phyloP scores from a whole-genome alignment of 92 coral and sea anemone genomes.

The Paragorgia papillata region DNA sequence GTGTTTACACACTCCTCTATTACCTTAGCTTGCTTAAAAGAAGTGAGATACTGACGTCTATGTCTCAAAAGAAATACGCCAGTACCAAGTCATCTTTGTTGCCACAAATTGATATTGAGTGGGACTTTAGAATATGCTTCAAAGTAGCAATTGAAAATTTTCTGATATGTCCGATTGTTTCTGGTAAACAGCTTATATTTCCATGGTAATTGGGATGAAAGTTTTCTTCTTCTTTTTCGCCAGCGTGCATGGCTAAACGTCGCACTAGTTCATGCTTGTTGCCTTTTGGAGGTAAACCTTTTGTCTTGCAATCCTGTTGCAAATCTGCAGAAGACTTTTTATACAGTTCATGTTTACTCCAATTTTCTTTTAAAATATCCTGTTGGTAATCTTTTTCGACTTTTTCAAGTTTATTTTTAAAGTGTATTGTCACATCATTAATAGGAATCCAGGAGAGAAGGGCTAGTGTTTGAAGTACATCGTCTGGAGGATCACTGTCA shows the following conservation, averaged over 20 bases:
- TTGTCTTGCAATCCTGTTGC: slow-evolving; percentile 20
- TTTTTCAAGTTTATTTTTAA: slow-evolving; percentile 30
- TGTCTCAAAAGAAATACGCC: neutral
- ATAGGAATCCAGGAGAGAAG: slow-evolving; percentile 47
- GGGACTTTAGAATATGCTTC: neutral
- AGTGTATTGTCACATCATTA: slow-evolving; percentile 40
- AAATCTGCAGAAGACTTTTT: slow-evolving; percentile 35
- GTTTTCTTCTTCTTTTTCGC: neutral
- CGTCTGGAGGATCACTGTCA: slow-evolving; percentile 51
- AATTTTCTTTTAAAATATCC: slow-evolving; percentile 53
- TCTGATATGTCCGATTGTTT: neutral
- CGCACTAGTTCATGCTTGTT: slow-evolving; percentile 54
- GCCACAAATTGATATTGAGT: neutral
- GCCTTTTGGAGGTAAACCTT: slow-evolving; percentile 41
- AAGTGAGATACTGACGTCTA: neutral
- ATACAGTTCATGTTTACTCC: slow-evolving; percentile 55
- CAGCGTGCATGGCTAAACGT: neutral
- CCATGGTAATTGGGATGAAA: neutral
- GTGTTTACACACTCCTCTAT: neutral
- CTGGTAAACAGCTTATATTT: neutral
- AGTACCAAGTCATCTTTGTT: neutral
- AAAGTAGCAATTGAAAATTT: neutral
- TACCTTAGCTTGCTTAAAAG: neutral
- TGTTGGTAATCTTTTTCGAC: slow-evolving; percentile 42
- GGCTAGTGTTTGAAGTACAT: slow-evolving; percentile 17